These are phyloP conservation scores for Indicator indicator DNA, from an alignment of 2,113 vertebrate genomes.

Conservation along the genomic window DNA sequence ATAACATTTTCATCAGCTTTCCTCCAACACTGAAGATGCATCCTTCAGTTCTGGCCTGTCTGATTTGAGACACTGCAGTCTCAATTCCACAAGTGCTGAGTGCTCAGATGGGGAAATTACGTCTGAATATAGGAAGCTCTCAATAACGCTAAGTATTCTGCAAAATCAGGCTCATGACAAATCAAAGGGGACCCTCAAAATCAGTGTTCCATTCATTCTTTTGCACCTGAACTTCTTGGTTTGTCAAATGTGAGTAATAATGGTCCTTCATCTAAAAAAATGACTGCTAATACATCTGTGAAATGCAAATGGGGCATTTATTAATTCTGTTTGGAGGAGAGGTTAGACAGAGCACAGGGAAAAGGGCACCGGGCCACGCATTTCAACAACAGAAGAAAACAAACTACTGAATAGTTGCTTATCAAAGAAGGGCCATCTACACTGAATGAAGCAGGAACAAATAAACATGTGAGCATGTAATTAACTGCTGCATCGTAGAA, in stretches of 20 bases:
- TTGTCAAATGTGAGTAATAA: slow-evolving; percentile 55
- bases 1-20: background rate
- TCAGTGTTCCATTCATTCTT: slow-evolving; percentile 64
- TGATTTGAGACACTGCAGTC: background rate
- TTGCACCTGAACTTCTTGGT: slow-evolving; percentile 63
- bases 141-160: slow-evolving; percentile 17
- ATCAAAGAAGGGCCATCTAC: slow-evolving; percentile 44
- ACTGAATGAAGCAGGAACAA: slow-evolving; percentile 2
- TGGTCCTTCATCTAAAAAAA: slow-evolving; percentile 20
- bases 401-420: slow-evolving; percentile 52
- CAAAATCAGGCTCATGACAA: slow-evolving; percentile 55
- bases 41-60: background rate
- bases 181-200: slow-evolving; percentile 61
- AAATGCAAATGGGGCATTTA: slow-evolving; percentile 53
- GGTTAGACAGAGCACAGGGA: slow-evolving; percentile 24
- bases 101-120: slow-evolving; percentile 54
- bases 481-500: background rate
- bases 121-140: slow-evolving; percentile 47
- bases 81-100: background rate
- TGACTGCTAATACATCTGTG: slow-evolving; percentile 27
- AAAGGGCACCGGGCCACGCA: slow-evolving; percentile 38
- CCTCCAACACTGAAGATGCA: background rate
- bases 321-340: slow-evolving; percentile 32
- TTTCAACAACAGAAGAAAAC: slow-evolving; percentile 55
- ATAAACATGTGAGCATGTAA: background rate